Base-by-base conservation (phyloP, 2,888 invertebrate genomes). In the Nemoura dubitans region DNA sequence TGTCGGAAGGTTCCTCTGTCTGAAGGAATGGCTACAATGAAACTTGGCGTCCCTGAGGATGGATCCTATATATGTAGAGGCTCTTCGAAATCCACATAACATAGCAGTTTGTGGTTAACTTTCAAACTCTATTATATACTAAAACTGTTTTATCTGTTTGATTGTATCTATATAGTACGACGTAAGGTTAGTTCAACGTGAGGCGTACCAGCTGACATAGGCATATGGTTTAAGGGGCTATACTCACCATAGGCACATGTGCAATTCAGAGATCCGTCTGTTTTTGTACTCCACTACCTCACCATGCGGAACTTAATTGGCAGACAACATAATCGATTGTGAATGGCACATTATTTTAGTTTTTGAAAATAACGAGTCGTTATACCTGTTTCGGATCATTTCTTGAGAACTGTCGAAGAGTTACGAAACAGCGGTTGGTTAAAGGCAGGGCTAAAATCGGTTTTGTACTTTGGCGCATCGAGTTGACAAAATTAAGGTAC, bases 51-150 rank as follows among this genome's bases (percentile, higher is more conserved):
- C 83, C 83, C 83, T 25, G 1, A 36, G 83, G 43, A 26, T 83
- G 26, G 76, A 76, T 76, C 25, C 26, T 21, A 21, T 59, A 59
- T 59, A 21, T 59, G 14, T 7, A n/a, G 5, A 26, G 78, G 28
- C 78, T 28, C 78, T 78, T 78, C 78, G 78, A 78, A 83, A 83
- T 83, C 42, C 83, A 25, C 30, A 83, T 43, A 83, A 83, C 83
- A 26, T 26, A 82, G 59, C n/a, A 42, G 83, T 83, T 83, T 83
- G 83, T 42, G 42, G 36, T 10, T 26, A 43, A 83, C 43, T 83
- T 83, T 25, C 43, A 36, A 83, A 36, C n/a, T 42, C 42, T 30
- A 81, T 30, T 29, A 81, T 29, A 81, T 30, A 81, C 81, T 81
- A 81, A 59, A 59, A 59, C 59, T 10, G 78, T 78, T 83, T 42